A percentile compares a stretch with the other conserved stretches of the same genome.
Conservation (phyloP, 1,140 invertebrate genomes). For the Diorhabda elongata region DNA sequence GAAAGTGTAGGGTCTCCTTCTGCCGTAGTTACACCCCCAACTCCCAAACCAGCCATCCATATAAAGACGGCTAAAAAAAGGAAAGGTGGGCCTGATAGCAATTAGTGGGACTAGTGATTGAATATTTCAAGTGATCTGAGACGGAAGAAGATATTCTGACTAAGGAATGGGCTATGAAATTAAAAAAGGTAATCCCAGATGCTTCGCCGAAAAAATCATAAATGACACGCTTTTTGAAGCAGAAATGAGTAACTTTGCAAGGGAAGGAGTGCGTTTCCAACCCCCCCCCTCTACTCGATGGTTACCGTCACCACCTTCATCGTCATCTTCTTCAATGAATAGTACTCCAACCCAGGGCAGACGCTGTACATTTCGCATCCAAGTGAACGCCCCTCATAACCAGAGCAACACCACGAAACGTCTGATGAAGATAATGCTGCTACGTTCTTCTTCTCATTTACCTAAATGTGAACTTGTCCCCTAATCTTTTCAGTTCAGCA, state of each 20-base stretch:
- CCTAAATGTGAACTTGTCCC: no score
- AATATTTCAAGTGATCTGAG: neutral
- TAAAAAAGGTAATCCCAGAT: conserved; percentile 4
- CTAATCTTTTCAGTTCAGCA: no score
- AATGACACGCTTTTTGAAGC: conserved; percentile 4
- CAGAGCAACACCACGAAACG: conserved; percentile 1
- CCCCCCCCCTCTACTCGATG: neutral
- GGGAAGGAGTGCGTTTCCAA: neutral
- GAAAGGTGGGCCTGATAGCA: neutral
- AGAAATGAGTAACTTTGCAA: no score
- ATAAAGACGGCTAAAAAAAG: neutral
- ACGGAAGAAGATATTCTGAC: conserved; percentile 15
- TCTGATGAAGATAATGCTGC: conserved; percentile 1
- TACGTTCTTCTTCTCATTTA: no score
- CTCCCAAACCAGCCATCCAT: neutral
- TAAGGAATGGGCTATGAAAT: conserved; percentile 4
- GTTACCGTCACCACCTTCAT: neutral
- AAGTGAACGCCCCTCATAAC: neutral
- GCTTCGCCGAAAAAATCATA: conserved; percentile 20
- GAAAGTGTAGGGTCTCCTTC: neutral
- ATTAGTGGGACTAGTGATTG: neutral
- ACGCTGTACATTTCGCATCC: conserved; percentile 1
- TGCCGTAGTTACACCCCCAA: neutral
- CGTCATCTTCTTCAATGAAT: conserved; percentile 1
- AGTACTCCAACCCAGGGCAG: conserved; percentile 4